These are phyloP conservation scores for Semnornis frantzii DNA, from an alignment of 2,113 vertebrate species.

Conservation along the genomic window DNA sequence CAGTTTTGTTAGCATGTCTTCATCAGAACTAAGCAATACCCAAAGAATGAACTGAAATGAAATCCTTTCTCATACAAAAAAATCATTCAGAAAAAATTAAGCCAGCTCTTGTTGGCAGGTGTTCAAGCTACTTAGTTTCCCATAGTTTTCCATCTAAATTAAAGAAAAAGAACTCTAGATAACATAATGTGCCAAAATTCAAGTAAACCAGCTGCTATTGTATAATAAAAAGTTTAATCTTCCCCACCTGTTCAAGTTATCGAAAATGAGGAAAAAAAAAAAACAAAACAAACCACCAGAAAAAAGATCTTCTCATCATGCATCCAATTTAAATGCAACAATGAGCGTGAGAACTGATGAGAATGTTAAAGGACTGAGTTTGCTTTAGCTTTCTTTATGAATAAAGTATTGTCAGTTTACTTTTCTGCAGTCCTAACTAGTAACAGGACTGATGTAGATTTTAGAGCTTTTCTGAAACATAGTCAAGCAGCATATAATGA, in stretches of 20 bases:
- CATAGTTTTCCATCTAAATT: constrained; percentile 12
- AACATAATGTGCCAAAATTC: neutral
- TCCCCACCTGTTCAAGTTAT: neutral
- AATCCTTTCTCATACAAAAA: neutral
- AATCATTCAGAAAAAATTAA: constrained; percentile 27
- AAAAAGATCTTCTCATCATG: neutral
- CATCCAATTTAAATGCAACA: neutral
- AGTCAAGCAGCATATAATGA: neutral
- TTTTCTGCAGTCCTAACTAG: neutral
- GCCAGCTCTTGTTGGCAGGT: neutral
- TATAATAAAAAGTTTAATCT: constrained; percentile 31
- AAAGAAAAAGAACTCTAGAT: constrained; percentile 24
- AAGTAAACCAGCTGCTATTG: constrained; percentile 14
- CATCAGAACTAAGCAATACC: neutral
- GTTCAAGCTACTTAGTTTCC: constrained; percentile 25
- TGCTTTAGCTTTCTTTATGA: neutral
- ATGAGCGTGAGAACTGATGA: neutral
- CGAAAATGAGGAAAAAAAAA: neutral
- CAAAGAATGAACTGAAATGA: neutral
- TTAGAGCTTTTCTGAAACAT: neutral
- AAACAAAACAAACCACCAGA: no score
- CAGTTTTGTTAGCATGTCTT: neutral
- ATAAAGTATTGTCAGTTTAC: neutral
- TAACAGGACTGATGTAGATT: neutral
- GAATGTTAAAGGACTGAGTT: neutral